phyloP scores from a whole-genome alignment of 2,113 vertebrate species.

The Varanus komodoensis region DNA sequence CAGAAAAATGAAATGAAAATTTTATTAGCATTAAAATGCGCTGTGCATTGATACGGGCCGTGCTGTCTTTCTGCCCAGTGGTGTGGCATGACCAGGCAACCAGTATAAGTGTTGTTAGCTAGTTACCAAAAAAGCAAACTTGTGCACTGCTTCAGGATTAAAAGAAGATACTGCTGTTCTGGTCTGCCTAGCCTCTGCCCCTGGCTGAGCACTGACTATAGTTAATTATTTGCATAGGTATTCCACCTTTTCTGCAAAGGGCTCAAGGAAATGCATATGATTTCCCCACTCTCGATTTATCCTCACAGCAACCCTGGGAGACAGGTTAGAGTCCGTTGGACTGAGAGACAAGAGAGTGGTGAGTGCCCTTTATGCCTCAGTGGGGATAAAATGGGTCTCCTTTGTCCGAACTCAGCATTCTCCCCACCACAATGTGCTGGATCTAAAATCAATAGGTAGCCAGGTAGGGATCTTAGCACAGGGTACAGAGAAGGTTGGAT shows the following conservation, averaged over 20 bases:
- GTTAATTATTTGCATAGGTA: not conserved
- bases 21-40: not conserved
- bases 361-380: not conserved
- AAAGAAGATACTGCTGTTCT: not conserved
- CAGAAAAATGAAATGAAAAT: not conserved
- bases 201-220: not conserved
- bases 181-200: not conserved
- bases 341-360: not conserved
- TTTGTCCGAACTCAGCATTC: not conserved
- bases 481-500: too few species aligned
- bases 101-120: not conserved
- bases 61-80: not conserved
- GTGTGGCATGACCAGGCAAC: not conserved
- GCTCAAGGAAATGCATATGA: not conserved
- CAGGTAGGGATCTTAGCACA: too few species aligned
- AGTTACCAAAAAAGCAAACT: not conserved
- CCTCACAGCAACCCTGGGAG: not conserved
- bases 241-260: not conserved
- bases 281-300: not conserved
- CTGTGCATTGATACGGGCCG: not conserved
- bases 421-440: too few species aligned
- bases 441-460: too few species aligned
- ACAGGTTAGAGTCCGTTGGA: too few species aligned
- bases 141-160: not conserved
- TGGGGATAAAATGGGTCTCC: not conserved